A percentile compares a stretch with the other conserved stretches of the same genome.
Conservation (phyloP, 2,888 invertebrate genomes). For the Drosophila mettleri region DNA sequence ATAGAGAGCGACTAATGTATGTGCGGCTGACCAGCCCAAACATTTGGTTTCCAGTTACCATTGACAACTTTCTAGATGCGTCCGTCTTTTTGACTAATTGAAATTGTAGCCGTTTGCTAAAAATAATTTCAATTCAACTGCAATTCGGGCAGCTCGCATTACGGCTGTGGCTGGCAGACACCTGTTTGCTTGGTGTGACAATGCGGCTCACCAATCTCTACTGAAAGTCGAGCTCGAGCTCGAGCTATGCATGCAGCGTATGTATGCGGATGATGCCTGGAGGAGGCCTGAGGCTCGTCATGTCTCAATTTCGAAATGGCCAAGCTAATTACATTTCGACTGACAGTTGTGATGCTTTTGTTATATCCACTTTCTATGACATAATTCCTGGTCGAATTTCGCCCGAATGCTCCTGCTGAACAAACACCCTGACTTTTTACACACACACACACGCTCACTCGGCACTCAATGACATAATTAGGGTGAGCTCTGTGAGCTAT, state of each 20-base stretch:
- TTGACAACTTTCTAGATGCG: constrained; percentile 21
- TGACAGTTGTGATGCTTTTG: constrained; percentile 37
- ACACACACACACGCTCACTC: constrained; percentile 23
- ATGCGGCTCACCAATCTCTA: constrained; percentile 62
- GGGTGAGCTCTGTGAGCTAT: constrained; percentile 44
- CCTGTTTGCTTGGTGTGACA: constrained; percentile 39
- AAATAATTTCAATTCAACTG: constrained; percentile 20
- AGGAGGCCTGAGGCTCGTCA: constrained; percentile 39
- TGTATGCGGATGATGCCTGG: too few species aligned
- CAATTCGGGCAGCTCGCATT: constrained; percentile 22
- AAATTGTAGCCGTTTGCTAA: constrained; percentile 40
- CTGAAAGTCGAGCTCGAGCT: constrained; percentile 27
- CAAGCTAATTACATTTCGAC: constrained; percentile 66
- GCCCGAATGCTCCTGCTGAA: not conserved
- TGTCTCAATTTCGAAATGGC: constrained; percentile 71
- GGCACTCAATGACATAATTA: constrained; percentile 61
- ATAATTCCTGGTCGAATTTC: constrained; percentile 66
- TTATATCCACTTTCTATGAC: constrained; percentile 45
- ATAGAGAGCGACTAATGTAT: constrained; percentile 6
- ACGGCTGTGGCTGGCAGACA: constrained; percentile 32
- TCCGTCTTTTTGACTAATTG: constrained; percentile 30
- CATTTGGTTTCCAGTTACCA: constrained; percentile 30
- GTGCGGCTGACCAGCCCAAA: constrained; percentile 8
- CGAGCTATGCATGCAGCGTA: not conserved
- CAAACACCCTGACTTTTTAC: constrained; percentile 64